Conservation (phyloP, 2,113 vertebrate genomes). For the Scortum barcoo region DNA sequence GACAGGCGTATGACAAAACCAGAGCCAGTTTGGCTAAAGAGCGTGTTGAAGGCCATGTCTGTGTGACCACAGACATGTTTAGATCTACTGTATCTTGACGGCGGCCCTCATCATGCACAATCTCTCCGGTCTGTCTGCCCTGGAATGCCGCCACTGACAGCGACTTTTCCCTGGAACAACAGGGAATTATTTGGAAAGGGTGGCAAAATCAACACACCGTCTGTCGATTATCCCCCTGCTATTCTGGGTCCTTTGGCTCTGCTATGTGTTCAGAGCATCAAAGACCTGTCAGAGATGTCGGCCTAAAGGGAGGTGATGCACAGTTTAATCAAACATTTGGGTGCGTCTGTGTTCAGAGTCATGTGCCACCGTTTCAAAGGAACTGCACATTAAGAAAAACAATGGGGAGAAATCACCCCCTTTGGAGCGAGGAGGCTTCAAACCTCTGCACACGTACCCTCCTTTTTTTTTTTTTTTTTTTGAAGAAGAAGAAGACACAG, state of each 20-base stretch:
- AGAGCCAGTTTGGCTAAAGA: constrained; percentile 25
- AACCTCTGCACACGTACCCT: constrained; percentile 25
- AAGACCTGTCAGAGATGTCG: constrained; percentile 52
- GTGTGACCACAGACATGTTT: constrained; percentile 66
- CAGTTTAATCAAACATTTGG: constrained; percentile 74
- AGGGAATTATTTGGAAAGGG: constrained; percentile 73
- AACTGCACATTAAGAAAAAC: constrained; percentile 59
- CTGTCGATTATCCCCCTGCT: constrained; percentile 74
- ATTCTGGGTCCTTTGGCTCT: constrained; percentile 74
- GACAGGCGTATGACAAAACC: background rate
- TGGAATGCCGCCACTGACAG: constrained; percentile 70
- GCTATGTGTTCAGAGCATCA: constrained; percentile 66
- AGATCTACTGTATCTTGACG: constrained; percentile 47
- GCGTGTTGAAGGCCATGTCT: constrained; percentile 63
- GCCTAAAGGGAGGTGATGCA: constrained; percentile 65
- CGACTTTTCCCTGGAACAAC: constrained; percentile 71
- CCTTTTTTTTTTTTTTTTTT: background rate
- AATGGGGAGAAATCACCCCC: constrained; percentile 46
- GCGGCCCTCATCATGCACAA: constrained; percentile 56
- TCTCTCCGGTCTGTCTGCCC: constrained; percentile 58
- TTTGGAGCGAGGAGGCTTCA: constrained; percentile 45
- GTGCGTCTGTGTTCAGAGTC: constrained; percentile 66
- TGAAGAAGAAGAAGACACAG: background rate
- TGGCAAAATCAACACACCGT: constrained; percentile 72
- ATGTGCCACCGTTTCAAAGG: constrained; percentile 72